These are phyloP conservation scores for Rhinolophus sinicus DNA, from an alignment of 2,113 vertebrate species.

Conservation along the genomic window DNA sequence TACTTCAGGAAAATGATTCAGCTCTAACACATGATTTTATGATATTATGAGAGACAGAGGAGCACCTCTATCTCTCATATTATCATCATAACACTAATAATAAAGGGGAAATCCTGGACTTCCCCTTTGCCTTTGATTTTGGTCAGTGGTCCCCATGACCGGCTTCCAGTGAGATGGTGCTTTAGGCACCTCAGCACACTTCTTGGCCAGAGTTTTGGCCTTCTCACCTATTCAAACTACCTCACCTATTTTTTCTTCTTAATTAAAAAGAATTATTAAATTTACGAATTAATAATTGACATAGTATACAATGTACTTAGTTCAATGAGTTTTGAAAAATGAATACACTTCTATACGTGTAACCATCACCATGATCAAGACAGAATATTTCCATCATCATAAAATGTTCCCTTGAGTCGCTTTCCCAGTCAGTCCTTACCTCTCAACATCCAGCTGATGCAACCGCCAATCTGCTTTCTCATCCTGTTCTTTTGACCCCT, in stretches of 20 bases:
- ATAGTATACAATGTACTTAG: background rate
- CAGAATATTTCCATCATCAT: background rate
- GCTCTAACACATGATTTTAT: background rate
- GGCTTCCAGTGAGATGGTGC: background rate
- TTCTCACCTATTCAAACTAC: background rate
- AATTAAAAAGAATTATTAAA: background rate
- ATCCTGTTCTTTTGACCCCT: background rate
- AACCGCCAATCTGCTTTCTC: background rate
- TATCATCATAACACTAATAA: too few relatives aligned
- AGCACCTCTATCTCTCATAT: background rate
- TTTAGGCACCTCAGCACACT: background rate
- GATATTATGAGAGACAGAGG: background rate
- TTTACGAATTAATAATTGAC: background rate
- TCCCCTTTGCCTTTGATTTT: background rate
- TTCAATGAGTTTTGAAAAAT: background rate
- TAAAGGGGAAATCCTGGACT: too few relatives aligned
- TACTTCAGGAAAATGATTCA: background rate
- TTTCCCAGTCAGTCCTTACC: background rate
- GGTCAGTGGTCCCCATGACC: too few relatives aligned
- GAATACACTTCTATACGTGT: background rate
- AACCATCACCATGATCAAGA: background rate
- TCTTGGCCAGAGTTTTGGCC: background rate
- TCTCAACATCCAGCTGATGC: background rate
- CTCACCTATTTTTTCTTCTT: background rate
- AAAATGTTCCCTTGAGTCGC: background rate